Evolutionary conservation across 2,113 vertebrate genomes (phyloP).

Genomic region (Carettochelys insculpta): DNA sequence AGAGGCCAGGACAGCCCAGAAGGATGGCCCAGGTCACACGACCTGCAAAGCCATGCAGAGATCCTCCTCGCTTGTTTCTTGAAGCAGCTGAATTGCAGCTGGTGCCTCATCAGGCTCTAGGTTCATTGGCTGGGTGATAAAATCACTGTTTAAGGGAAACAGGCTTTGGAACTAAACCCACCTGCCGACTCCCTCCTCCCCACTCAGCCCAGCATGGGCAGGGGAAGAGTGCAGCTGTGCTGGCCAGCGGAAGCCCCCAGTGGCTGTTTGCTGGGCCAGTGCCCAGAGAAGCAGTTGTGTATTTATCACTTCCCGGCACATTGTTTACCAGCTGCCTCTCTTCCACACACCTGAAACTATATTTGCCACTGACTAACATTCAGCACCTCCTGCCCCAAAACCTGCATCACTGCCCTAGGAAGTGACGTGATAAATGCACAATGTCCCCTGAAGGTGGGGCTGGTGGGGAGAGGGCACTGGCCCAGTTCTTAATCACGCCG

Average conservation of each 20-base stretch:
- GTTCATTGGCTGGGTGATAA: background rate
- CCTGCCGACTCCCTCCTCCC: background rate
- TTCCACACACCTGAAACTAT: conserved; percentile 50
- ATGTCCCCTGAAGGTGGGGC: background rate
- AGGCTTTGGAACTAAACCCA: background rate
- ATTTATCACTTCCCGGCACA: conserved; percentile 54
- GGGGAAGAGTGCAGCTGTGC: background rate
- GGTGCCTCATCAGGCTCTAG: background rate
- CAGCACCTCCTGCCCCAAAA: conserved; percentile 23
- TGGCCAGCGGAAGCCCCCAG: background rate
- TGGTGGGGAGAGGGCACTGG: background rate
- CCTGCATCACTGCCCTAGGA: conserved; percentile 21
- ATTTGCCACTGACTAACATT: conserved; percentile 54
- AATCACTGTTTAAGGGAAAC: conserved; percentile 15
- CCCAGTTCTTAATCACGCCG: conserved; percentile 64
- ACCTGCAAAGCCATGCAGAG: background rate
- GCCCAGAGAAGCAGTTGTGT: conserved; percentile 40
- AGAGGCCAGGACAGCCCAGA: background rate
- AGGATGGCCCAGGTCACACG: background rate
- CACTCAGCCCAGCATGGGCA: background rate
- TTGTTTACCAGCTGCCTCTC: conserved; percentile 61
- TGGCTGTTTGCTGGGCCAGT: conserved; percentile 33
- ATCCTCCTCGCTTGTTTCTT: background rate
- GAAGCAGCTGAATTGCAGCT: conserved; percentile 21
- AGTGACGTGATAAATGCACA: conserved; percentile 45